These are phyloP conservation scores for Ethmia dodecea DNA, from an alignment of 2,888 invertebrate genomes.

Conservation along the genomic window DNA sequence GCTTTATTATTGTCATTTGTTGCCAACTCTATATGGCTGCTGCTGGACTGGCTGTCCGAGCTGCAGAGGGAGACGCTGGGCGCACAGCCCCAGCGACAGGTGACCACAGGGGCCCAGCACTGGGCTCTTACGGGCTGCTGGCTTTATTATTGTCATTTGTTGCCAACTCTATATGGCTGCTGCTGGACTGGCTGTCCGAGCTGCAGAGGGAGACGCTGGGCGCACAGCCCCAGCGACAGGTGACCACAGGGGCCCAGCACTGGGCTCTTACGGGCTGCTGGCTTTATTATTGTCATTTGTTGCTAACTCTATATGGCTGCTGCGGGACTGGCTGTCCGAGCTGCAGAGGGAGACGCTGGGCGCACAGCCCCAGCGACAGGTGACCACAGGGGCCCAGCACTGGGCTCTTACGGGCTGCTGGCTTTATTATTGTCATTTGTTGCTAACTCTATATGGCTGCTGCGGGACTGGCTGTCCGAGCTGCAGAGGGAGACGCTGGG, in stretches of 20 bases:
- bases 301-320: too few relatives aligned
- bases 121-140: too few relatives aligned
- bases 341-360: constrained; percentile 91
- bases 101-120: too few relatives aligned
- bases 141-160: too few relatives aligned
- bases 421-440: too few relatives aligned
- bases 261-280: too few relatives aligned
- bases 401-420: neutral
- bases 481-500: constrained; percentile 91
- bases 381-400: constrained; percentile 30
- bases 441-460: too few relatives aligned
- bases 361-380: constrained; percentile 79
- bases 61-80: constrained; percentile 91
- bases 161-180: too few relatives aligned
- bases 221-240: constrained; percentile 79
- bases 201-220: constrained; percentile 91
- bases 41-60: constrained; percentile 93
- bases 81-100: constrained; percentile 79
- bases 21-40: too few relatives aligned
- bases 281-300: too few relatives aligned
- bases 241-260: too few relatives aligned
- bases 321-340: constrained; percentile 93
- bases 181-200: constrained; percentile 93
- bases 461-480: constrained; percentile 93
- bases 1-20: too few relatives aligned